Base-by-base conservation (phyloP, 2,888 invertebrate species). In the Dione vanillae region DNA sequence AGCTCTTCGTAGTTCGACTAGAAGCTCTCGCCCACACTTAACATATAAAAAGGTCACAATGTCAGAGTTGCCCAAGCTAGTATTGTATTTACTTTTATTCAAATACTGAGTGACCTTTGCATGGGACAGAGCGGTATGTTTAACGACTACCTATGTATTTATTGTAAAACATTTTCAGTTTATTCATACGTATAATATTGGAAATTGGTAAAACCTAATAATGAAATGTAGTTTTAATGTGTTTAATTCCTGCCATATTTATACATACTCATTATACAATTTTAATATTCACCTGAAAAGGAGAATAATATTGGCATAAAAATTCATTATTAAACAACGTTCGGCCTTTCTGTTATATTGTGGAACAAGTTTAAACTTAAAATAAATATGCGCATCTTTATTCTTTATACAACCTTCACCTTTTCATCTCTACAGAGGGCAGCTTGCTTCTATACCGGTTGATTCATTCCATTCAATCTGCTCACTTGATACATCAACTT, bases 371-470 rank as follows among this genome's bases (percentile, higher is more conserved):
- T 59, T 14, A 16, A 43, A 9, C 12, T 51, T 40, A 37, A 69
- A 62, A 54, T 52, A 40, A 51, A 49, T 47, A 40, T 56, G 56
- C 27, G 62, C 67, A 71, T 71, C 62, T 67, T 40, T 12, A 52
- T 14, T 70, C 65, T 65, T 16, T 10, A 43, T 19, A 40, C 65
- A 72, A 79, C 89, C 89, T 88, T 89, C 89, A 89, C 85, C 88
- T 89, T 88, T 87, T 83, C 78, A 77, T 78, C 80, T 79, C 70
- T 65, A 61, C 65, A 37, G 65, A 65, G 70, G 74, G 72, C 78
- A 78, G 76, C 81, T 74, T 76, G 75, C 79, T 78, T 74, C 68
- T 19, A 73, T 75, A 73, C 75, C 78, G 78, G 75, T 80, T 80
- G 78, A 79, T 76, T 80, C 79, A 78, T 84, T 80, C 79, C 76